Evolutionary conservation across 2,113 vertebrate genomes (phyloP).

Genomic region (Morone chrysops): DNA sequence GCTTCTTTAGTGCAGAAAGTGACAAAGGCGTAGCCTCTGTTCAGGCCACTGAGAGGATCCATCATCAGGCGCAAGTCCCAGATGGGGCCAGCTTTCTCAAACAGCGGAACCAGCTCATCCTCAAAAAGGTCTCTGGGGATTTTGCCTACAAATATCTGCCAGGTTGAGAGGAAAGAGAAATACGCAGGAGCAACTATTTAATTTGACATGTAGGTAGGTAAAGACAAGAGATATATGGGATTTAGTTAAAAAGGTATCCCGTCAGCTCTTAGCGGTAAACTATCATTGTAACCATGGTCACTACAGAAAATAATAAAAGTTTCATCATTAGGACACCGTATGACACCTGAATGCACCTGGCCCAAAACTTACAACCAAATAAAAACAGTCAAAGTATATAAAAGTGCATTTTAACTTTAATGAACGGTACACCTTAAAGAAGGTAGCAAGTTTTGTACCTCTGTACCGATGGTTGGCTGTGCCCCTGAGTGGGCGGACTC

Average conservation of each 20-base stretch:
- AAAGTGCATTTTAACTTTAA: too few species aligned
- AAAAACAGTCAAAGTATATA: too few species aligned
- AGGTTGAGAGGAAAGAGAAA: constrained; percentile 60
- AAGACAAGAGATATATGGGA: background rate
- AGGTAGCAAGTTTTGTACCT: constrained; percentile 83
- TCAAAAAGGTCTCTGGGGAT: constrained; percentile 99
- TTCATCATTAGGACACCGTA: constrained; percentile 68
- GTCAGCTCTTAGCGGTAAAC: constrained; percentile 77
- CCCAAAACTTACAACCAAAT: background rate
- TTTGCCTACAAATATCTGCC: constrained; percentile 98
- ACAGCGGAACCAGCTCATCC: constrained; percentile 98
- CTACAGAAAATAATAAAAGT: constrained; percentile 46
- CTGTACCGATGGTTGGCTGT: constrained; percentile 97
- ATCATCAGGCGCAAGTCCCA: constrained; percentile 99
- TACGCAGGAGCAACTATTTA: constrained; percentile 9
- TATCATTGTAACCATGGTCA: constrained; percentile 71
- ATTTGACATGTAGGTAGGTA: background rate
- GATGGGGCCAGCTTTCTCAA: constrained; percentile 99
- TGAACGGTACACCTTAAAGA: background rate
- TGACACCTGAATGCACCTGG: background rate
- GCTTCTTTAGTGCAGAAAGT: constrained; percentile 99
- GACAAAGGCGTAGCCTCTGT: constrained; percentile 99
- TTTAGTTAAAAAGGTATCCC: constrained; percentile 36
- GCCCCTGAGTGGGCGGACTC: constrained; percentile 93
- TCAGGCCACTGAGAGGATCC: constrained; percentile 98